Evolutionary conservation across 2,888 invertebrate genomes (phyloP), one percentile per base, ranked within the genome.

Genomic region (Eurois occulta): DNA sequence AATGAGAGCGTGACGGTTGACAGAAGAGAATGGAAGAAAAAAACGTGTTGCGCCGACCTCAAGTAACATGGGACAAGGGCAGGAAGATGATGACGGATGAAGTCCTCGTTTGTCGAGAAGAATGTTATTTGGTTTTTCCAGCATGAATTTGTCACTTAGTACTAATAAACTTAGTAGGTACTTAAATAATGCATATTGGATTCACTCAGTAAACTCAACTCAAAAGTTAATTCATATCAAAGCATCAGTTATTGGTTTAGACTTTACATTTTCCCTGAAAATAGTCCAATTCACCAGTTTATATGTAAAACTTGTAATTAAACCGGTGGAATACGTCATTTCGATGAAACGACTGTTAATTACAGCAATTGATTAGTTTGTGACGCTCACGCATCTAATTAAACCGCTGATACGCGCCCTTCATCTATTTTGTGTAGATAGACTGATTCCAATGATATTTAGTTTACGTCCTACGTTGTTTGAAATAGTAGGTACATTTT

Each of bases 291-390:
- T 35, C 32, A 24, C 18, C 18, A 67, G 41, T 69, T 41, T 35
- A 58, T 43, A 43, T 66, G 65, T 70, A 67, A 78, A 78, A 83
- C 38, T 70, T 62, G 58, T 83, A 46, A 72, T 72, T 72, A 46
- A 68, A 52, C 60, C 52, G 32, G 18, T 80, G 65, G 18, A 58
- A 62, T 62, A 72, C 55, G 70, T 67, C 66, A 83, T 81, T 78
- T 70, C 46, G n/a, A 66, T 16, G 72, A 70, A 55, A 60, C 35
- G 43, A 28, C 52, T 48, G 73, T 67, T 81, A 73, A 81, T 81
- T 81, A 81, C 78, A 73, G 32, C 70, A 35, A 81, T 73, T 83
- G 81, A 81, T 81, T 83, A 81, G 84, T 78, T 83, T 83, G 84
- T 70, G 62, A 70, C 66, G 84, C 66, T 67, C 52, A 66, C 78